Conservation (phyloP, 2,113 vertebrate species). For the Aegotheles bennettii region DNA sequence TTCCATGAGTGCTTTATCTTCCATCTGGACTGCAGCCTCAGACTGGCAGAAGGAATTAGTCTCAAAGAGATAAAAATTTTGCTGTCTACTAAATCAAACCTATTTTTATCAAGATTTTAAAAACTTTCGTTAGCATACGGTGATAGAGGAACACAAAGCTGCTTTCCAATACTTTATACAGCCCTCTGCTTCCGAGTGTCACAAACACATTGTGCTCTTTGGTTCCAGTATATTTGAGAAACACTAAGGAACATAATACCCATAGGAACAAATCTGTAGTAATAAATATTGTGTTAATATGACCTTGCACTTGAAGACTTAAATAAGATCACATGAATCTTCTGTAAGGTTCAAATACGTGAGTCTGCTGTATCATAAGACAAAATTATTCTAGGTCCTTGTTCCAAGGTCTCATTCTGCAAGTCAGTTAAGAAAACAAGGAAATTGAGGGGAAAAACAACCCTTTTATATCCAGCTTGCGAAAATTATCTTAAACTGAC, state of each 20-base stretch:
- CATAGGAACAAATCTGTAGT: neutral
- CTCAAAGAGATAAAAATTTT: neutral
- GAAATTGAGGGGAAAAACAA: fast-evolving
- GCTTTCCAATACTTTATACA: neutral
- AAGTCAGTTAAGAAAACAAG: neutral
- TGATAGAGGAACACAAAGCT: neutral
- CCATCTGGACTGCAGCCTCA: neutral
- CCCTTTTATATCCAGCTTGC: neutral
- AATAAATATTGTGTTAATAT: neutral
- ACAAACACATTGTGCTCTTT: neutral
- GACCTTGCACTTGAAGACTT: neutral
- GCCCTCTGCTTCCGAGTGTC: neutral
- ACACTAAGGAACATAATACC: neutral
- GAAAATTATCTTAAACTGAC: neutral
- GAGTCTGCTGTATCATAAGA: neutral
- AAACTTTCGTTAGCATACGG: neutral
- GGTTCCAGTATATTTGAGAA: neutral
- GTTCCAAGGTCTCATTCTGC: neutral
- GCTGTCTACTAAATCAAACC: neutral
- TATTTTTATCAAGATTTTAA: neutral
- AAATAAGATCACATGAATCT: neutral
- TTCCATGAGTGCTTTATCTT: neutral
- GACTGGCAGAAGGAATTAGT: neutral
- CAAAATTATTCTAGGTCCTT: neutral
- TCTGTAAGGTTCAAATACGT: neutral